Conservation (phyloP, 35 echinoderm and acorn worm genomes). For the Heliocidaris tuberculata region DNA sequence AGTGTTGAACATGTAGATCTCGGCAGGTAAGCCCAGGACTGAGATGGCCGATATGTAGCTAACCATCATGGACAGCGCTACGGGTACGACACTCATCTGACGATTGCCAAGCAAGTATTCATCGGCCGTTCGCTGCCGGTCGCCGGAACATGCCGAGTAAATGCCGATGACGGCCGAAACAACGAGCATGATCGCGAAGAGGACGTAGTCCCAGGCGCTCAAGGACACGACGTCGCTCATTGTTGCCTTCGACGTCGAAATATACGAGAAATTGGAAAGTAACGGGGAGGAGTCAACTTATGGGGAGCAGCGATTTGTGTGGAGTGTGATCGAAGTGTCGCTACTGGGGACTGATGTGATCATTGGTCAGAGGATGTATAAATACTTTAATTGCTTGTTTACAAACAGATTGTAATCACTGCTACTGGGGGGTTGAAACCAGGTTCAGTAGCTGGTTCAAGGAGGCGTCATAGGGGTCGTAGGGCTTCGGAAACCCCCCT, state of each 20-base stretch:
- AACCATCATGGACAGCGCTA: conserved; percentile 62
- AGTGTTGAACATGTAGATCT: conserved; percentile 57
- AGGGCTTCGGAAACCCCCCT: too few species aligned
- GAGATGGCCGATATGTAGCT: conserved; percentile 74
- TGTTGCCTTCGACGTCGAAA: conserved; percentile 15
- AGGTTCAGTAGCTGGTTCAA: too few species aligned
- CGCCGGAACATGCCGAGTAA: conserved; percentile 59
- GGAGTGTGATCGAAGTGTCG: not conserved
- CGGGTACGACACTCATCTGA: conserved; percentile 59
- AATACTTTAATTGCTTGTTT: not conserved
- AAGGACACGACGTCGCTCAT: conserved; percentile 40
- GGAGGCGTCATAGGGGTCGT: too few species aligned
- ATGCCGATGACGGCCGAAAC: conserved; percentile 68
- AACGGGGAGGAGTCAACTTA: not conserved
- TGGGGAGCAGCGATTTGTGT: not conserved
- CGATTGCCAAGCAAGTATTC: conserved; percentile 67
- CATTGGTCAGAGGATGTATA: not conserved
- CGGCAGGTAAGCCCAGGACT: conserved; percentile 61
- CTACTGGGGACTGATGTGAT: not conserved
- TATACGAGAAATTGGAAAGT: not conserved
- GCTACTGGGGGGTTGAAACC: too few species aligned
- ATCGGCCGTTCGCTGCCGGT: conserved; percentile 50
- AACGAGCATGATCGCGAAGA: conserved; percentile 50
- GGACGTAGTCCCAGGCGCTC: conserved; percentile 59
- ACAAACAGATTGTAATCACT: not conserved